Evolutionary conservation across 2,888 invertebrate genomes (phyloP).

Genomic region (Lithophane socia): DNA sequence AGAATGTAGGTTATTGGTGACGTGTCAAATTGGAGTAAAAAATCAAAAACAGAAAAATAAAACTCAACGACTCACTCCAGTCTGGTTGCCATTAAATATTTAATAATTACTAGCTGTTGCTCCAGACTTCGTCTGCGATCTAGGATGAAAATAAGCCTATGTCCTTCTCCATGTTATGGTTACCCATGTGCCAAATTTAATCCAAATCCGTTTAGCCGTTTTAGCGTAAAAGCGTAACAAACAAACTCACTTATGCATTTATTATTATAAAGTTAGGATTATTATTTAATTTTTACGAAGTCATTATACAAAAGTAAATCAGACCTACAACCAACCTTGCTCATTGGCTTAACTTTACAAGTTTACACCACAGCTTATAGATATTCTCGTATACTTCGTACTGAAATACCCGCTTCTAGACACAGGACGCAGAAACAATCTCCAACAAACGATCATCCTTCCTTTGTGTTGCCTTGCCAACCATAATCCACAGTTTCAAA

Average conservation of each 20-base stretch:
- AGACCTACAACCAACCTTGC: too few species aligned
- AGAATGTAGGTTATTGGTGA: background rate
- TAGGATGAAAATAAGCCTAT: too few species aligned
- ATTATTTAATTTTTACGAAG: background rate
- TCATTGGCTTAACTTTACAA: background rate
- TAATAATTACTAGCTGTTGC: too few species aligned
- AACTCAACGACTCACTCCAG: too few species aligned
- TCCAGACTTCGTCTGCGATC: too few species aligned
- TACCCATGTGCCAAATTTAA: too few species aligned
- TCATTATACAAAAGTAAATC: background rate
- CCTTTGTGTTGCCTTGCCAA: constrained; percentile 12
- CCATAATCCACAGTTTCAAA: constrained; percentile 43
- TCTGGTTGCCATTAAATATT: background rate
- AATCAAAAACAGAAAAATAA: too few species aligned
- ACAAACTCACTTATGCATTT: too few species aligned
- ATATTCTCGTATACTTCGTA: background rate
- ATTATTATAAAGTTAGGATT: background rate
- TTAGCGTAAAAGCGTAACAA: too few species aligned
- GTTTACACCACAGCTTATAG: background rate
- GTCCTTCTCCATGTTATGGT: too few species aligned
- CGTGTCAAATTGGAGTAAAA: background rate
- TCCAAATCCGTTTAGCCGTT: too few species aligned
- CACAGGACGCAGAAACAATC: background rate
- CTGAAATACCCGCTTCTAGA: background rate
- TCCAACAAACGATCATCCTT: background rate